Evolutionary conservation across 2,888 invertebrate species (phyloP).

Genomic region (Catocala sponsa): DNA sequence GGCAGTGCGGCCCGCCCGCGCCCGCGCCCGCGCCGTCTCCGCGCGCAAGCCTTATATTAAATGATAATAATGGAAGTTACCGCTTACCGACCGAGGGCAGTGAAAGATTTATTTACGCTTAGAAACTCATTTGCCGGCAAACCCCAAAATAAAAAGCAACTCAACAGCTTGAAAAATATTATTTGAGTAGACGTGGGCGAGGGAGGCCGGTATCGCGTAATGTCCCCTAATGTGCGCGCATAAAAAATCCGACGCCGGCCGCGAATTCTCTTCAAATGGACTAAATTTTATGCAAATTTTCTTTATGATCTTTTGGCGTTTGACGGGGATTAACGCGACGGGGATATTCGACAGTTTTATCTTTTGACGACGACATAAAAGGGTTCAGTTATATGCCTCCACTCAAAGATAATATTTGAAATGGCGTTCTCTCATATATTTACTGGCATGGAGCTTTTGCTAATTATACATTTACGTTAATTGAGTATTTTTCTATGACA

Average conservation of each 20-base stretch:
- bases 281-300: constrained; percentile 78
- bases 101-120: constrained; percentile 80
- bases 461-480: constrained; percentile 39
- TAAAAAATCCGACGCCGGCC: constrained; percentile 68
- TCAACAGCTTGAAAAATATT: constrained; percentile 83
- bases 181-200: constrained; percentile 67
- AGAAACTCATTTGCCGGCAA: constrained; percentile 80
- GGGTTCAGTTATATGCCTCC: constrained; percentile 44
- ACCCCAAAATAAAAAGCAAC: constrained; percentile 78
- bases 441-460: constrained; percentile 19
- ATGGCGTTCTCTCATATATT: constrained; percentile 26
- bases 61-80: constrained; percentile 66
- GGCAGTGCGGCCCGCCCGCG: constrained; percentile 2
- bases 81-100: constrained; percentile 56
- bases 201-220: constrained; percentile 62
- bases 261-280: constrained; percentile 70
- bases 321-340: constrained; percentile 68
- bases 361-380: constrained; percentile 50
- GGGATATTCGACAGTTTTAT: constrained; percentile 63
- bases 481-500: constrained; percentile 8
- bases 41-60: constrained; percentile 44
- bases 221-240: constrained; percentile 77
- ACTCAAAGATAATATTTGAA: constrained; percentile 43
- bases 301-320: constrained; percentile 73
- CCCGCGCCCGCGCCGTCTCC: constrained; percentile 6